Evolutionary conservation across 2,888 invertebrate genomes (phyloP), one percentile per base, ranked within the genome.

Genomic region (Trilocha varians): DNA sequence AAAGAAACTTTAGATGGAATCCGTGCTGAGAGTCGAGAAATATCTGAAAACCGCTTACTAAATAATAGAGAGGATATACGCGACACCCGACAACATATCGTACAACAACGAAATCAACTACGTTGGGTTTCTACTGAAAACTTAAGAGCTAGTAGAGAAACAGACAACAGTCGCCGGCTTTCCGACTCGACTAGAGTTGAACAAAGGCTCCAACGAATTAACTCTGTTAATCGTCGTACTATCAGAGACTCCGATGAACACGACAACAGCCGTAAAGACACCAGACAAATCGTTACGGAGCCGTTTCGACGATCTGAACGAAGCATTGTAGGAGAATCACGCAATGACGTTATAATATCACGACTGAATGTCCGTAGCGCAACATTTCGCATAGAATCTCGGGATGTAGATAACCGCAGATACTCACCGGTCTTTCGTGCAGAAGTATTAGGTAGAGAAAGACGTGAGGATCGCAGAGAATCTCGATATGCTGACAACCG

Each of bases 1-100:
- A 60, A 60, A 38, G 45, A 60, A 45, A 53, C 57, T 40, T 41
- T 56, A 40, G 49, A 67, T 63, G 65, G 55, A 55, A 48, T 47
- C 14, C 38, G 46, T 33, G 59, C 50, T 34, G 13, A 13, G 4
- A 8, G 8, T 14, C 34, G 34, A 34, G 34, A 34, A 14, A 34
- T 34, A 34, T 3, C 34, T 5, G 15, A 34, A 6, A 34, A 14
- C 13, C 34, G 15, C 9, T 14, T 5, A 17, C 15, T 18, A 17
- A 36, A 34, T 8, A n/a, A 9, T 34, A 6, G 25, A 5, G 25
- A 6, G 25, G 11, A 25, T 11, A 25, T 25, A 25, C 3, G 25
- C 11, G 25, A 25, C 25, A 25, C 11, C 25, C 25, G 25, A 9
- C 25, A 11, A 9, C 11, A 25, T 25, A 25, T 3, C 25, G 25